Evolutionary conservation across 2,797 vertebrate genomes (phyloP).

Genomic region (Schizopygopsis malacanthus): DNA sequence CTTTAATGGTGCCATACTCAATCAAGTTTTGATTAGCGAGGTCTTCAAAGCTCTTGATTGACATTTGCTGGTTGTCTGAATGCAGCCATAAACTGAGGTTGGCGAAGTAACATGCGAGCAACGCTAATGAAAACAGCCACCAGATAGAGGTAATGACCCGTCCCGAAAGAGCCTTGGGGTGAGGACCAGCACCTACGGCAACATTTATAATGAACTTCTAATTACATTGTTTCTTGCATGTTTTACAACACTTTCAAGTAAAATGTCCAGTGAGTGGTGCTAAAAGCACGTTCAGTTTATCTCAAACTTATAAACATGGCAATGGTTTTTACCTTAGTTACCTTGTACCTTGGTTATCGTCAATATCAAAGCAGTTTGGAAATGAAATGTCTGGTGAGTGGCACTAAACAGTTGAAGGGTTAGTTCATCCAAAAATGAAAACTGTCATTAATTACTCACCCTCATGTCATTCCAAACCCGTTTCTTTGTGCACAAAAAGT

Average conservation of each 20-base stretch:
- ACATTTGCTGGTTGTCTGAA: constrained; percentile 70
- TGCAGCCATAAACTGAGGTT: constrained; percentile 78
- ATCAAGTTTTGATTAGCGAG: constrained; percentile 85
- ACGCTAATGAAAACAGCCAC: constrained; percentile 87
- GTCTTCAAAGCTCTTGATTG: constrained; percentile 84
- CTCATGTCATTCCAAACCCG: too few species aligned
- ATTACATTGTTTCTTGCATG: neutral
- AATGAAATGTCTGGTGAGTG: neutral
- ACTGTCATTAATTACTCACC: too few species aligned
- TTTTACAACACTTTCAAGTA: neutral
- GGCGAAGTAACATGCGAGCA: constrained; percentile 85
- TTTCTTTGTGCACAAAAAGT: too few species aligned
- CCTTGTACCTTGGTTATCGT: neutral
- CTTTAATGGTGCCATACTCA: constrained; percentile 84
- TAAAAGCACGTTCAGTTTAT: neutral
- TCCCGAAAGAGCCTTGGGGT: constrained; percentile 83
- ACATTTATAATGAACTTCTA: neutral
- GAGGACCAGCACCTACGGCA: constrained; percentile 82
- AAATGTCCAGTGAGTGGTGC: neutral
- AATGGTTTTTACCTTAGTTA: neutral
- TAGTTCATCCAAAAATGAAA: too few species aligned
- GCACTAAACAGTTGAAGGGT: neutral
- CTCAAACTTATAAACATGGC: neutral
- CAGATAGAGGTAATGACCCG: constrained; percentile 84
- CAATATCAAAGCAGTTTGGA: neutral